Percentiles rank a stretch among this genome's conserved stretches.
These are phyloP conservation scores for Anas flavirostris DNA, from an alignment of 2,797 vertebrate genomes.

Conservation along the genomic window DNA sequence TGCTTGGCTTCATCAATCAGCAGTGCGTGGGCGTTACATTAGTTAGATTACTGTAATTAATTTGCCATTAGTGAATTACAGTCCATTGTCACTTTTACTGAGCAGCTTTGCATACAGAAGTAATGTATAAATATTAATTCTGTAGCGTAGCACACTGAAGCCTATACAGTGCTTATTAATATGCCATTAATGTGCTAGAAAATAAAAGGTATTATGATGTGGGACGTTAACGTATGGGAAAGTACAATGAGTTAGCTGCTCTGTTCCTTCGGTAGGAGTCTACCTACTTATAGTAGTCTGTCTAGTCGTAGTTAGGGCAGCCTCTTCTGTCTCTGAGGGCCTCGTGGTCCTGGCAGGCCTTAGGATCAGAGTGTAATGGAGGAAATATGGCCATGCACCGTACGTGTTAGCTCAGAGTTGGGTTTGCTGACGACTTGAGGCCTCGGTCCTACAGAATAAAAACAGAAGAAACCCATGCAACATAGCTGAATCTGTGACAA, in stretches of 20 bases:
- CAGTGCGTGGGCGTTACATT: not conserved
- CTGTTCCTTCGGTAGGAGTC: not conserved
- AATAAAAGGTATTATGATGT: not conserved
- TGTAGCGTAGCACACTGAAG: not conserved
- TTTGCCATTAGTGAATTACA: slow-evolving; percentile 42
- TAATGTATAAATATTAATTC: slow-evolving; percentile 2
- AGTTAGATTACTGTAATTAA: slow-evolving; percentile 52
- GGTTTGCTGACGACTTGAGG: not conserved
- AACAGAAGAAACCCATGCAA: not conserved
- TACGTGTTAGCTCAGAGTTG: not conserved
- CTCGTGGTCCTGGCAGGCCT: not conserved
- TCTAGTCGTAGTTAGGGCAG: not conserved
- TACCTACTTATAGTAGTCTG: too few species aligned
- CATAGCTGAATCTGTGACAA: not conserved
- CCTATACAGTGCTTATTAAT: not conserved
- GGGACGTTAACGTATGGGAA: not conserved
- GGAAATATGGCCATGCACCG: not conserved
- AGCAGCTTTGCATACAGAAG: not conserved
- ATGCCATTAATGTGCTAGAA: not conserved
- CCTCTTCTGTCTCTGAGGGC: not conserved
- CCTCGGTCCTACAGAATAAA: not conserved
- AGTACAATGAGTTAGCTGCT: not conserved
- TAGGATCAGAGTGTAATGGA: not conserved
- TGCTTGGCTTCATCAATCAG: slow-evolving; percentile 39
- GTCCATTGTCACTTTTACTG: slow-evolving; percentile 42